Evolutionary conservation across 2,888 invertebrate genomes (phyloP).

Genomic region (Calliopum simillimum): DNA sequence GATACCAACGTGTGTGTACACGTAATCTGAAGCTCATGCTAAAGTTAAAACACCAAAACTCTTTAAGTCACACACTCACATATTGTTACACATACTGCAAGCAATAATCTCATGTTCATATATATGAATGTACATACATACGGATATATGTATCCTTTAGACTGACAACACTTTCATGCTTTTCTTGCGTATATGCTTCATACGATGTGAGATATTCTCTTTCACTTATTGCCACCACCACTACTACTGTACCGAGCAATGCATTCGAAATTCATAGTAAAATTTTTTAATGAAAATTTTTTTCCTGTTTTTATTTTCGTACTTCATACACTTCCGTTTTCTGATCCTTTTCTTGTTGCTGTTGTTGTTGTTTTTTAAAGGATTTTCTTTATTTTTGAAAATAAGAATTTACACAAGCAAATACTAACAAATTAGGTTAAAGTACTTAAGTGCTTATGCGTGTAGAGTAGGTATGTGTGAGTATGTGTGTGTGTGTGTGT

Average conservation of each 20-base stretch:
- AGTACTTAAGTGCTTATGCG: constrained; percentile 30
- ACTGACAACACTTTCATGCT: too few species aligned
- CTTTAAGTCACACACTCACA: too few species aligned
- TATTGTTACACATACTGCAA: too few species aligned
- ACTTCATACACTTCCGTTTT: background rate
- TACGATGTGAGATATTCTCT: too few species aligned
- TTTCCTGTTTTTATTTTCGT: background rate
- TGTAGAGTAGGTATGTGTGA: background rate
- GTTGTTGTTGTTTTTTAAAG: background rate
- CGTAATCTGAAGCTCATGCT: too few species aligned
- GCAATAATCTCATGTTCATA: too few species aligned
- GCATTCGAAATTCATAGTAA: background rate
- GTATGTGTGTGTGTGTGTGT: constrained; percentile 24
- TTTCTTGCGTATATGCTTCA: too few species aligned
- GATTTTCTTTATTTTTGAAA: background rate
- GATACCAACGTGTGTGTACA: too few species aligned
- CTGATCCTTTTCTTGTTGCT: background rate
- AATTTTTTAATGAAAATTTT: constrained; percentile 2
- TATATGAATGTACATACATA: too few species aligned
- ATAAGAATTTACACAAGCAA: constrained; percentile 18
- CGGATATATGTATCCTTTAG: too few species aligned
- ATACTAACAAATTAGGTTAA: constrained; percentile 38
- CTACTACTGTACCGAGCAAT: background rate
- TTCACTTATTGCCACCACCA: too few species aligned
- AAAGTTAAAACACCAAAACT: too few species aligned